Percentiles rank a stretch among this genome's conserved stretches.
These are phyloP conservation scores for Drosophila novamexicana DNA, from an alignment of 1,140 invertebrate genomes.

Conservation along the genomic window DNA sequence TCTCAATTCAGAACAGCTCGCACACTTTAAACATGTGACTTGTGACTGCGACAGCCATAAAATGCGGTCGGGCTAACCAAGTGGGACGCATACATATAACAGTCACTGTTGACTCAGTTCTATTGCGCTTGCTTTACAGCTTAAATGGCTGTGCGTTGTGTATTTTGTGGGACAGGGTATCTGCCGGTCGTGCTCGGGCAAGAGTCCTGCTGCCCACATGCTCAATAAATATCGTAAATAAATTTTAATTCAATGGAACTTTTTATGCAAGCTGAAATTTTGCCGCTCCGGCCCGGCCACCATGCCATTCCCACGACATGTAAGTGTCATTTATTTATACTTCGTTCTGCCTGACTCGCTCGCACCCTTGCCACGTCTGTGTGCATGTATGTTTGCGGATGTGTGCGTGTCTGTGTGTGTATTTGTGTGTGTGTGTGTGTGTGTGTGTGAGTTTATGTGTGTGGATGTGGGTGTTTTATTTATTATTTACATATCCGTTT, in stretches of 20 bases:
- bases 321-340: conserved; percentile 52
- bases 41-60: conserved; percentile 43
- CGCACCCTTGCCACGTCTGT: conserved; percentile 12
- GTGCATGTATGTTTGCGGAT: background rate
- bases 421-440: conserved; percentile 20
- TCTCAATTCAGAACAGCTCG: background rate
- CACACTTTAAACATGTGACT: conserved; percentile 12
- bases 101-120: conserved; percentile 32
- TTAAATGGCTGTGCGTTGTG: conserved; percentile 8
- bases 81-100: conserved; percentile 13
- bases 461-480: conserved; percentile 45
- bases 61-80: conserved; percentile 26
- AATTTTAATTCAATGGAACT: conserved; percentile 52
- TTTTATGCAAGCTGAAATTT: conserved; percentile 38
- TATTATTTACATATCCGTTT: conserved; percentile 65
- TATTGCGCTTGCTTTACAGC: background rate
- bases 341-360: background rate
- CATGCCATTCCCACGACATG: background rate
- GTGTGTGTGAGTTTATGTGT: conserved; percentile 8
- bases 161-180: conserved; percentile 20
- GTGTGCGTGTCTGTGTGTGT: conserved; percentile 12
- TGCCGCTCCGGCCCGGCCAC: background rate
- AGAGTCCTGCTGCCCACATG: conserved; percentile 10
- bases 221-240: conserved; percentile 58
- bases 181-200: conserved; percentile 11